Evolutionary conservation across 2,113 vertebrate species (phyloP).

Genomic region (Pipa parva): DNA sequence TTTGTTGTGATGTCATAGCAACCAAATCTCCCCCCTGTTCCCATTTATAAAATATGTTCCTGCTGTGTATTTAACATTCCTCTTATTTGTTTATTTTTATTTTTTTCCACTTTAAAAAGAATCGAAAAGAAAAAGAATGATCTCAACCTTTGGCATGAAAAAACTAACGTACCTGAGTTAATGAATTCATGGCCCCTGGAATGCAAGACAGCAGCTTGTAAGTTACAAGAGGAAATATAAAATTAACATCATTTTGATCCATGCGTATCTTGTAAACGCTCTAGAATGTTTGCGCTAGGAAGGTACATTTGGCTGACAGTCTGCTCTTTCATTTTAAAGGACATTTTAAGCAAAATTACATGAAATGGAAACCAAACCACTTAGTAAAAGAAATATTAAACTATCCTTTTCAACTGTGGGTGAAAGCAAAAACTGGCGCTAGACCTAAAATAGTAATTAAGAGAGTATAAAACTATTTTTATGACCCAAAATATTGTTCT

Average conservation of each 20-base stretch:
- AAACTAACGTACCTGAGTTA: slow-evolving; percentile 59
- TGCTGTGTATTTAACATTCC: slow-evolving; percentile 48
- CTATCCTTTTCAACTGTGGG: background rate
- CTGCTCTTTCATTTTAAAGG: slow-evolving; percentile 44
- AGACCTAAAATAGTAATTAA: too few species aligned
- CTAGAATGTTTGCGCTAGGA: slow-evolving; percentile 59
- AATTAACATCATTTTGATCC: slow-evolving; percentile 68
- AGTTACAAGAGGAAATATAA: slow-evolving; percentile 68
- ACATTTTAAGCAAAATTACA: slow-evolving; percentile 1
- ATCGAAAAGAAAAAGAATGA: slow-evolving; percentile 52
- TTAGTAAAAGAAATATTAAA: slow-evolving; percentile 12
- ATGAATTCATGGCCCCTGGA: slow-evolving; percentile 47
- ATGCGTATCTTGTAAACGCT: slow-evolving; percentile 66
- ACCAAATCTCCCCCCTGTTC: slow-evolving; percentile 11
- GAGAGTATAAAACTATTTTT: too few species aligned
- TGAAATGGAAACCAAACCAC: slow-evolving; percentile 17
- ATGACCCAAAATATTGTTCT: too few species aligned
- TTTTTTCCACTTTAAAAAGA: slow-evolving; percentile 16
- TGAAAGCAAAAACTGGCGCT: too few species aligned
- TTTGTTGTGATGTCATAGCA: slow-evolving; percentile 35
- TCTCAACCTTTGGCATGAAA: slow-evolving; percentile 53
- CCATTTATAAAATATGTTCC: slow-evolving; percentile 22
- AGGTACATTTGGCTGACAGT: slow-evolving; percentile 56
- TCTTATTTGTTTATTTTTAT: slow-evolving; percentile 41
- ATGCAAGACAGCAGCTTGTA: slow-evolving; percentile 54